phyloP scores from a whole-genome alignment of 1,140 invertebrate genomes.

The Drosophila rufa region DNA sequence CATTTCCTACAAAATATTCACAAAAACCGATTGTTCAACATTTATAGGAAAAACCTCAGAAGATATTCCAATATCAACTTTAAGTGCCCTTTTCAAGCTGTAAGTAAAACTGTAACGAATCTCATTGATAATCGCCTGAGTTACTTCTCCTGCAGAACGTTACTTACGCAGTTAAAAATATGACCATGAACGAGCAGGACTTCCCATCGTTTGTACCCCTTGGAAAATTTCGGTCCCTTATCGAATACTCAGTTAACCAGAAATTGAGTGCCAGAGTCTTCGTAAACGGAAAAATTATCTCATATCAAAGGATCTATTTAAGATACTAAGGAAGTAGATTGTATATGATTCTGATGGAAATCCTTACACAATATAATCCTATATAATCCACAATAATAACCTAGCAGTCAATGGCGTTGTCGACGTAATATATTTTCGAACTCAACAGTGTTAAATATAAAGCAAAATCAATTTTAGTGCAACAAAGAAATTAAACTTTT shows the following conservation, averaged over 20 bases:
- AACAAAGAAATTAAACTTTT: too few relatives aligned
- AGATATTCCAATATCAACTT: slow-evolving; percentile 26
- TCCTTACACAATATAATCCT: background rate
- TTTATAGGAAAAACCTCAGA: slow-evolving; percentile 29
- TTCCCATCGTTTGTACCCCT: slow-evolving; percentile 44
- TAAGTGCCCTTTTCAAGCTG: slow-evolving; percentile 51
- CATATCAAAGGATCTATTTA: background rate
- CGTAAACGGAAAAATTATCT: slow-evolving; percentile 6
- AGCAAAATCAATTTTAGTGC: too few relatives aligned
- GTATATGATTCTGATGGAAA: too few relatives aligned
- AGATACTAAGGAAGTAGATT: background rate
- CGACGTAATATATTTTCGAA: background rate
- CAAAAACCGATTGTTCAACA: slow-evolving; percentile 37
- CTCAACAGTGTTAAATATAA: background rate
- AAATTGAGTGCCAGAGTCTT: slow-evolving; percentile 16
- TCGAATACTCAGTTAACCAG: slow-evolving; percentile 23
- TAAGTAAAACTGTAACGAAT: slow-evolving; percentile 10
- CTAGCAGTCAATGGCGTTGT: too few relatives aligned
- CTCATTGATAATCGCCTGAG: too few relatives aligned
- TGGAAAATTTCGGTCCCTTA: slow-evolving; percentile 28
- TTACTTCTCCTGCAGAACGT: slow-evolving; percentile 18
- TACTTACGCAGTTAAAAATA: slow-evolving; percentile 31
- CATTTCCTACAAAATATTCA: slow-evolving; percentile 27
- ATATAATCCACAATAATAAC: too few relatives aligned
- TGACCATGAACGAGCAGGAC: slow-evolving; percentile 43